phyloP scores from a whole-genome alignment of 1,140 invertebrate genomes.

The Psilanteris sp. region DNA sequence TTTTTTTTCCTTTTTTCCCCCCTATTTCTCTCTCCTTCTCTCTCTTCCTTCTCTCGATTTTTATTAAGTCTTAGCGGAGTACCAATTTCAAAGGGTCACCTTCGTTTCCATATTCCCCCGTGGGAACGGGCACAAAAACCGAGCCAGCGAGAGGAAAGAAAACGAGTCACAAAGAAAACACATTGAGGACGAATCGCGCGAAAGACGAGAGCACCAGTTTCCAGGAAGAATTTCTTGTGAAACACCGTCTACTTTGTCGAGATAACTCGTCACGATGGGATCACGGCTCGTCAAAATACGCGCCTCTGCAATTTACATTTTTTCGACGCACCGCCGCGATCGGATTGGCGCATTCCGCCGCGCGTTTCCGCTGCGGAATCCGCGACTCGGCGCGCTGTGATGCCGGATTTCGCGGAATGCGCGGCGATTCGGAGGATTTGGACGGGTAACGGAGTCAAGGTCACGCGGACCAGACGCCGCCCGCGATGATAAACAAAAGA shows the following conservation, averaged over 20 bases:
- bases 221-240: constrained; percentile 70
- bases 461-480: too few relatives aligned
- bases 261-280: constrained; percentile 65
- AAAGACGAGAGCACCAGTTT: constrained; percentile 66
- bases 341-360: too few relatives aligned
- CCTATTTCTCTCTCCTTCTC: constrained; percentile 35
- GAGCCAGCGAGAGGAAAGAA: constrained; percentile 55
- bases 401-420: too few relatives aligned
- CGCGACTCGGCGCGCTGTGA: too few relatives aligned
- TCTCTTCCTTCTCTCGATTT: constrained; percentile 29
- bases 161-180: constrained; percentile 70
- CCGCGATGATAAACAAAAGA: too few relatives aligned
- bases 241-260: constrained; percentile 67
- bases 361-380: too few relatives aligned
- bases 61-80: constrained; percentile 34
- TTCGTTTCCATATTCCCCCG: constrained; percentile 68
- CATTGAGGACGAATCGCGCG: constrained; percentile 65
- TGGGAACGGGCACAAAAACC: constrained; percentile 67
- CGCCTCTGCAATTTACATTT: constrained; percentile 15
- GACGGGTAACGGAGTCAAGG: too few relatives aligned
- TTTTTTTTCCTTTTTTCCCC: constrained; percentile 38
- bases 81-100: constrained; percentile 63
- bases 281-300: constrained; percentile 61
- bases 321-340: too few relatives aligned
- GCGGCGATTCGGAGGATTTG: too few relatives aligned